Conservation (phyloP, 1,140 invertebrate genomes). For the Bombus picipes region DNA sequence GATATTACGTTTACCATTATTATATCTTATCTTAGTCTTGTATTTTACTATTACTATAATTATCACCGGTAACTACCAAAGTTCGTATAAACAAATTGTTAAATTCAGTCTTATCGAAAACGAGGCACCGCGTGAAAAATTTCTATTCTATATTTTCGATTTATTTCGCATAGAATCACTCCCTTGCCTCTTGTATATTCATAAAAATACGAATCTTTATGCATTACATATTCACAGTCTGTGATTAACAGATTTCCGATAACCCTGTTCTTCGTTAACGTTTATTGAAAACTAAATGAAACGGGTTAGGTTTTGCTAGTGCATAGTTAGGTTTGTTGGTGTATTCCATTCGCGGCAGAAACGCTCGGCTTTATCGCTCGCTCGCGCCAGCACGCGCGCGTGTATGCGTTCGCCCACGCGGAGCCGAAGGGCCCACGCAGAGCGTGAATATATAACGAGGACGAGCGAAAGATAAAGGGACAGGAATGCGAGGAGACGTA, state of each 20-base stretch:
- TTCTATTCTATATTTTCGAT: neutral
- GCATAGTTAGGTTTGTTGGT: no score
- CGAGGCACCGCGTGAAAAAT: no score
- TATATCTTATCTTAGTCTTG: no score
- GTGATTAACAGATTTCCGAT: constrained; percentile 1
- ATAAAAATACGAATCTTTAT: neutral
- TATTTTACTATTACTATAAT: no score
- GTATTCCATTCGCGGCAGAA: constrained; percentile 6
- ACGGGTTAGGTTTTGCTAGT: neutral
- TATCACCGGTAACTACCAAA: no score
- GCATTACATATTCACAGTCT: no score
- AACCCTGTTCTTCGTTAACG: constrained; percentile 1
- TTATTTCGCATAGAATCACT: neutral
- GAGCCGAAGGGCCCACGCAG: constrained; percentile 61
- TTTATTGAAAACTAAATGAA: constrained; percentile 48
- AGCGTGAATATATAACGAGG: constrained; percentile 54
- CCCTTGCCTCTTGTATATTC: no score
- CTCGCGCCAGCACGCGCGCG: neutral
- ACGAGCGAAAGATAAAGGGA: constrained; percentile 37
- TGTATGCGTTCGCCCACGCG: constrained; percentile 55
- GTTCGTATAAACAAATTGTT: no score
- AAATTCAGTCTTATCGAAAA: no score
- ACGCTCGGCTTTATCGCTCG: constrained; percentile 28
- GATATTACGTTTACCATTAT: no score
- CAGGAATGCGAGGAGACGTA: constrained; percentile 23